Evolutionary conservation across 2,797 vertebrate genomes (phyloP), one percentile per base, ranked within the genome.

Genomic region (Chaetophractus vellerosus): DNA sequence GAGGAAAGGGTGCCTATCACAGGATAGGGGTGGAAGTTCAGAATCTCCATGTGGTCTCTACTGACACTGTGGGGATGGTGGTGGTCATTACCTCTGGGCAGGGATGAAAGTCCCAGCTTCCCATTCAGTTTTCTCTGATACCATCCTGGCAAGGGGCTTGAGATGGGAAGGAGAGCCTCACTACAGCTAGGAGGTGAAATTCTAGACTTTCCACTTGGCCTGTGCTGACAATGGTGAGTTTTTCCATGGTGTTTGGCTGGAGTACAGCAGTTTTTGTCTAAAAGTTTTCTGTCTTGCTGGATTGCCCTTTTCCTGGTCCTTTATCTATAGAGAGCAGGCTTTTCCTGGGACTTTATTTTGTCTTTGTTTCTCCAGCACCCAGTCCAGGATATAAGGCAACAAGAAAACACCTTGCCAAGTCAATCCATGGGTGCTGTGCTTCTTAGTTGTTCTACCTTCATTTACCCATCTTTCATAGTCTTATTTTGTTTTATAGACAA

Each of bases 311-410:
- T 14, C 23, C 36, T 79, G 52, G 38, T 68, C n/a, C 33, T 95
- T 68, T 66, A 57, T 23, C 36, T 52, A 78, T 15, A 83, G 26
- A 94, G 26, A 83, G 15, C 11, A 52, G 63, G 24, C 31, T 83
- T 94, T 90, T 83, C n/a, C 41, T 68, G 9, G 23, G 12, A 66
- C 71, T 72, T 81, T n/a, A 57, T 85, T 84, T 90, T 59, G 23
- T 61, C 14, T 83, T 5, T 83, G 38, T 12, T 57, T 80, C 74
- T 93, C 38, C 18, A 71, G 61, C 16, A 89, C 45, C 26, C 41
- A 5, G 69, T 36, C 38, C 5, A n/a, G 33, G 38, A 78, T 16
- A 23, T 5, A 26, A 87, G 21, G 26, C 28, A 74, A 87, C 76
- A 68, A 28, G 36, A 19, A 90, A 92, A 66, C 31, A 59, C 57